phyloP scores from a whole-genome alignment of 2,113 vertebrate species.

The Orthonyx spaldingii region DNA sequence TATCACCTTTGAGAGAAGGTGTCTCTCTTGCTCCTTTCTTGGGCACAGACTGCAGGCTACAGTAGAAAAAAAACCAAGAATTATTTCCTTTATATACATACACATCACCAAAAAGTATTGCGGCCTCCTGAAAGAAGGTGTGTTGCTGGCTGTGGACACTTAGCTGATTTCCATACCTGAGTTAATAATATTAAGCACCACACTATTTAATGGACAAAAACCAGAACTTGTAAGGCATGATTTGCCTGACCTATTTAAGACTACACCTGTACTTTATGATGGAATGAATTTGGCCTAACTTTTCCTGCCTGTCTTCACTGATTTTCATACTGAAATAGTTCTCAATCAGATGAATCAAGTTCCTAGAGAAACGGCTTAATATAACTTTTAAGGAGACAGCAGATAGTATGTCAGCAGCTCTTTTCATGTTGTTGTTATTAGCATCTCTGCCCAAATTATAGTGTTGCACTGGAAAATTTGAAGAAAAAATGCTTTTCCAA shows the following conservation, averaged over 20 bases:
- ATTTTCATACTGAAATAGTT: not conserved
- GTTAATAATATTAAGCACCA: not conserved
- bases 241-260: not conserved
- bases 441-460: not conserved
- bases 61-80: not conserved
- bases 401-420: not conserved
- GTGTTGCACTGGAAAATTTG: not conserved
- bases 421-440: not conserved
- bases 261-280: not conserved
- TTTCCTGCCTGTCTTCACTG: not conserved
- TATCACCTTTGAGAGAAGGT: not conserved
- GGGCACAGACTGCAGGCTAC: not conserved
- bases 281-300: not conserved
- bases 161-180: not conserved
- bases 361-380: not conserved
- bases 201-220: not conserved
- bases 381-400: not conserved
- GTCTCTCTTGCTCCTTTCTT: not conserved
- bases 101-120: not conserved
- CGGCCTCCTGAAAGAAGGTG: not conserved
- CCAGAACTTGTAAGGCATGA: not conserved
- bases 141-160: not conserved
- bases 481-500: not conserved
- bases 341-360: not conserved
- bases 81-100: not conserved